A percentile compares a stretch with the other conserved stretches of the same genome.
Conservation (phyloP, 2,888 invertebrate species). For the Eupithecia insigniata region DNA sequence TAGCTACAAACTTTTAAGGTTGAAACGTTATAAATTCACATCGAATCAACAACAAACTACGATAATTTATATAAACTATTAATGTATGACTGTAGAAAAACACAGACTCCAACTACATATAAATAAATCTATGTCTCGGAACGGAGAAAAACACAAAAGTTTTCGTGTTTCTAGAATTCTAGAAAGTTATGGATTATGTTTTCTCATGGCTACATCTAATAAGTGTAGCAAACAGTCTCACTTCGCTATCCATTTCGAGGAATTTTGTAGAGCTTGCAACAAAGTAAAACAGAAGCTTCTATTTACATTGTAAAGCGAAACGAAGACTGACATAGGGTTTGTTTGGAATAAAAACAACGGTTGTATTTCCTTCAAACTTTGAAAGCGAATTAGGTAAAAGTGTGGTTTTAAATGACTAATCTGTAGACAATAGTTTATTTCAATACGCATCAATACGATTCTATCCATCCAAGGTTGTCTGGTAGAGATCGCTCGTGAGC, state of each 20-base stretch:
- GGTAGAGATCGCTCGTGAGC: too few species aligned
- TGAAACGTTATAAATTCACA: too few species aligned
- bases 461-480: too few species aligned
- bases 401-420: constrained; percentile 2
- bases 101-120: background rate
- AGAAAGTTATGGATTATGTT: background rate
- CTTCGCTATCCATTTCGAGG: constrained; percentile 27
- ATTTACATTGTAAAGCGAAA: constrained; percentile 41
- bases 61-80: background rate
- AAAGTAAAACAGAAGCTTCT: constrained; percentile 34
- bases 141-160: background rate
- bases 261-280: constrained; percentile 27
- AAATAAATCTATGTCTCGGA: background rate
- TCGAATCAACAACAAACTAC: too few species aligned
- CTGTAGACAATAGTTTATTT: background rate
- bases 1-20: too few species aligned
- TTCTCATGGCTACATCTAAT: constrained; percentile 10
- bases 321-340: constrained; percentile 35
- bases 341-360: constrained; percentile 44
- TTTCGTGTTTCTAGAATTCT: background rate
- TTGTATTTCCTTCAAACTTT: constrained; percentile 32
- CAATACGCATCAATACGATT: background rate
- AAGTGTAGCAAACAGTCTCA: constrained; percentile 14
- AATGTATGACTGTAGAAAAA: background rate
- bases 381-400: constrained; percentile 5